A percentile compares a stretch with the other conserved stretches of the same genome.
Evolutionary conservation across 2,113 vertebrate genomes (phyloP).

Genomic region (Paralichthys olivaceus): DNA sequence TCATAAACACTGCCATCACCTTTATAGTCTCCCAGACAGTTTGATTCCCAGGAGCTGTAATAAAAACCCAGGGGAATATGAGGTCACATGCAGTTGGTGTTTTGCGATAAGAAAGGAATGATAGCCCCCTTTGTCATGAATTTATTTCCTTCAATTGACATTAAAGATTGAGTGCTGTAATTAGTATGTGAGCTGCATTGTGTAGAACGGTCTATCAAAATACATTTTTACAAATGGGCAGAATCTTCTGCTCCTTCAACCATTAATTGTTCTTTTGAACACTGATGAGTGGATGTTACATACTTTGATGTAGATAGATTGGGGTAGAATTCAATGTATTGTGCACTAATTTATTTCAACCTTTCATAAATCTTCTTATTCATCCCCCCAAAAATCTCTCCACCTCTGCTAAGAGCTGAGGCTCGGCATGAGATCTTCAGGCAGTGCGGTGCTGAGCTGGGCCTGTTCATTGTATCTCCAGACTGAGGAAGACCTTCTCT

Average conservation of each 20-base stretch:
- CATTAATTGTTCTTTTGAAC: constrained; percentile 36
- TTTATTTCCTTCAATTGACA: constrained; percentile 52
- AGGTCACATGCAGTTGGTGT: constrained; percentile 53
- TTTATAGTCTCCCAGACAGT: constrained; percentile 70
- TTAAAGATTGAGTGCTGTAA: constrained; percentile 50
- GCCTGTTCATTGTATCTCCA: constrained; percentile 1
- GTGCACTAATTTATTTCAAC: background rate
- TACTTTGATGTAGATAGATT: background rate
- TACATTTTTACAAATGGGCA: constrained; percentile 9
- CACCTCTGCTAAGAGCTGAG: background rate
- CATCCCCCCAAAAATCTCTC: background rate
- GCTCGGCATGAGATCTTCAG: constrained; percentile 4
- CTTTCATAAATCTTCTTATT: background rate
- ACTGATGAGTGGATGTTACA: constrained; percentile 8
- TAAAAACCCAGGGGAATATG: constrained; percentile 45
- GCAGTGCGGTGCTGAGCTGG: constrained; percentile 9
- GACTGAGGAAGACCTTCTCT: background rate
- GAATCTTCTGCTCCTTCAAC: constrained; percentile 30
- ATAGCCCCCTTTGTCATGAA: constrained; percentile 46
- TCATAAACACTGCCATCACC: constrained; percentile 75
- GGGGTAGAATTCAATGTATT: constrained; percentile 4
- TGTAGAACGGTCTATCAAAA: constrained; percentile 34
- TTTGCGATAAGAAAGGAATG: constrained; percentile 45
- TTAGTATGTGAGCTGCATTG: constrained; percentile 34
- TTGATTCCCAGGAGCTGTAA: constrained; percentile 61